Percentiles rank a stretch among this genome's conserved stretches.
These are phyloP conservation scores for Crocodylus rhombifer DNA, from an alignment of 2,797 vertebrate genomes.

Conservation along the genomic window DNA sequence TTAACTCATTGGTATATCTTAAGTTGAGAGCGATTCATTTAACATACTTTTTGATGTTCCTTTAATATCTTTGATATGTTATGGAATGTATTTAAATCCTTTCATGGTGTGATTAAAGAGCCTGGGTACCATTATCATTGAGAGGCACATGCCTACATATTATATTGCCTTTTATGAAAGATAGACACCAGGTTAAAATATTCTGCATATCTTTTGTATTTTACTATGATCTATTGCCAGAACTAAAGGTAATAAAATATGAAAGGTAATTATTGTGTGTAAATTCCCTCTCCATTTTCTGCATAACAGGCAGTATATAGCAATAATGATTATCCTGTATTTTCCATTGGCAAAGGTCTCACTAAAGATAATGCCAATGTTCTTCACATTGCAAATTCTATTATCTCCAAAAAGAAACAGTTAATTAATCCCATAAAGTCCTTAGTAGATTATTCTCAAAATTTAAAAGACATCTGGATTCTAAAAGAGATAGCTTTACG, in stretches of 20 bases:
- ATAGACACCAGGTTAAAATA: background rate
- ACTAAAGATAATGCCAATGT: conserved; percentile 48
- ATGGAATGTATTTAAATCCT: background rate
- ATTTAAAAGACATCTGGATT: conserved; percentile 1
- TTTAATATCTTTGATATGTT: background rate
- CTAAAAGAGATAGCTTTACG: background rate
- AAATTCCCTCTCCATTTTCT: conserved; percentile 46
- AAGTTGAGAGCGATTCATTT: background rate
- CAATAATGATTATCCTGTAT: conserved; percentile 57
- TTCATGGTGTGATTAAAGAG: background rate
- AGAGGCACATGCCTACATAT: background rate
- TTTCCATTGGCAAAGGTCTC: conserved; percentile 70
- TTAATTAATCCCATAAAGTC: conserved; percentile 61
- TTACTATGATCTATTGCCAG: background rate
- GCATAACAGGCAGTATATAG: conserved; percentile 52
- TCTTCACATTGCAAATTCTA: conserved; percentile 54
- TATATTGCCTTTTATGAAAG: background rate
- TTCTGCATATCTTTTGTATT: background rate
- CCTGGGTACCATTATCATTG: background rate
- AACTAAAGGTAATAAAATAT: conserved; percentile 39
- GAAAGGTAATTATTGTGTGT: conserved; percentile 30
- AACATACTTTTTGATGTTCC: fast-evolving
- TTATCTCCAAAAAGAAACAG: conserved; percentile 70
- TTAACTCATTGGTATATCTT: background rate
- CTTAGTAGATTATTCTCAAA: conserved; percentile 50